Base-by-base conservation (phyloP, 2,113 vertebrate genomes). In the Mustela nigripes region DNA sequence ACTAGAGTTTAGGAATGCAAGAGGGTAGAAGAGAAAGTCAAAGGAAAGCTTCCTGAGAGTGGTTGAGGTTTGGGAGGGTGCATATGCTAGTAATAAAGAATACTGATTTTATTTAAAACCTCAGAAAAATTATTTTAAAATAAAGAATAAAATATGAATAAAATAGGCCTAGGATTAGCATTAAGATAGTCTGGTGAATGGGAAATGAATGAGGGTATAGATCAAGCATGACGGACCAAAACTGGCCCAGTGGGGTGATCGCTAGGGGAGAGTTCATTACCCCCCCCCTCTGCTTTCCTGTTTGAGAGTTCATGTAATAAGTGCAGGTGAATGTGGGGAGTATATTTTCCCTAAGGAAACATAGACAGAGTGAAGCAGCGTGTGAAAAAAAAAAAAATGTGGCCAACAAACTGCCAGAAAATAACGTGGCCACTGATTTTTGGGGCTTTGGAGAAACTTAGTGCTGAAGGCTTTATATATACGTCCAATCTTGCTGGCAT, bases 321-420 rank as follows among this genome's bases (percentile, higher is more conserved):
- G 62, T 39, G 10, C 50, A 48, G 21, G 19, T 74, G 28, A 71
- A 88, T 65, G 53, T 74, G 53, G 28, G 83, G 48, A 62, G 24
- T n/a, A n/a, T 26, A 53, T 53, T 93, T 95, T 80, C 74, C 21
- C 15, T 26, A 48, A 80, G n/a, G 39, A 90, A 89, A 71, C 33
- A 82, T 48, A 45, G 28, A 81, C 28, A 65, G 24, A 65, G 24
- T 39, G 74, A 87, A 67, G n/a, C 8, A 65, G 53, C n/a, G 92
- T 11, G 50, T 48, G 22, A 18, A 69, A 89, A 74, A 92, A 69
- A 83, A 60, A 65, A 39, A 45, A 10, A 2, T 84, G 69, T 62
- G 92, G 81, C 24, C 84, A 96, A 21, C 14, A 63, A 84, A n/a
- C 31, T 56, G 76, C 33, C 65, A 63, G 24, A 87, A 92, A 92